phyloP scores from a whole-genome alignment of 1,140 invertebrate species.

The Planococcus citri region DNA sequence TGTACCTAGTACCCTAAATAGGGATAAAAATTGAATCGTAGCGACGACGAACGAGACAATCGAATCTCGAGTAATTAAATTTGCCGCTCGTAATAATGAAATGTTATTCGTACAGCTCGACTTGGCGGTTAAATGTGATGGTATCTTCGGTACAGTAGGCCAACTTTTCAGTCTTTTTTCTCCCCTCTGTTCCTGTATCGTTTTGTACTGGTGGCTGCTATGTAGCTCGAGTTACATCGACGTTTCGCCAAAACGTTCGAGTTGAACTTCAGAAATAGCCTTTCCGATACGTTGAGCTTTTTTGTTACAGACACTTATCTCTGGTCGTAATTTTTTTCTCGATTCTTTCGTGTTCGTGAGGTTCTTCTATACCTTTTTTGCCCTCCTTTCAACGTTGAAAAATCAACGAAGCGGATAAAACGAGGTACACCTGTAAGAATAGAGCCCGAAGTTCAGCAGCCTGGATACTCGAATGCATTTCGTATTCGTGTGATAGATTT shows the following conservation, averaged over 20 bases:
- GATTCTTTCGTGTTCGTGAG: not conserved
- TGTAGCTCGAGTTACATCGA: too few relatives aligned
- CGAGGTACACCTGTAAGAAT: not conserved
- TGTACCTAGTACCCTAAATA: too few relatives aligned
- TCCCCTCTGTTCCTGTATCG: too few relatives aligned
- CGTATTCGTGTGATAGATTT: too few relatives aligned
- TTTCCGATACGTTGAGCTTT: conserved; percentile 6
- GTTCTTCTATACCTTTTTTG: too few relatives aligned
- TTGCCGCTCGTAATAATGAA: too few relatives aligned
- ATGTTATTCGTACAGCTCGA: too few relatives aligned
- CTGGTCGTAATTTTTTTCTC: not conserved
- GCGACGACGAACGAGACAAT: not conserved
- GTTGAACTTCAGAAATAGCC: not conserved
- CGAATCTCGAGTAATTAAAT: not conserved
- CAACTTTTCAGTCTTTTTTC: not conserved
- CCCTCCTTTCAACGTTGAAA: too few relatives aligned
- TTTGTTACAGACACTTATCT: conserved; percentile 1
- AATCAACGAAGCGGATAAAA: not conserved
- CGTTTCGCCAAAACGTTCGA: not conserved
- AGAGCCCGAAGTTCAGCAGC: too few relatives aligned
- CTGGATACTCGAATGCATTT: too few relatives aligned
- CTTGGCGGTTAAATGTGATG: not conserved
- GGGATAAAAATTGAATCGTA: too few relatives aligned
- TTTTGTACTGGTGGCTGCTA: too few relatives aligned
- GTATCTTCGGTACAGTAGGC: not conserved